phyloP scores from a whole-genome alignment of 2,888 invertebrate genomes.

The Herminia tarsipennalis region DNA sequence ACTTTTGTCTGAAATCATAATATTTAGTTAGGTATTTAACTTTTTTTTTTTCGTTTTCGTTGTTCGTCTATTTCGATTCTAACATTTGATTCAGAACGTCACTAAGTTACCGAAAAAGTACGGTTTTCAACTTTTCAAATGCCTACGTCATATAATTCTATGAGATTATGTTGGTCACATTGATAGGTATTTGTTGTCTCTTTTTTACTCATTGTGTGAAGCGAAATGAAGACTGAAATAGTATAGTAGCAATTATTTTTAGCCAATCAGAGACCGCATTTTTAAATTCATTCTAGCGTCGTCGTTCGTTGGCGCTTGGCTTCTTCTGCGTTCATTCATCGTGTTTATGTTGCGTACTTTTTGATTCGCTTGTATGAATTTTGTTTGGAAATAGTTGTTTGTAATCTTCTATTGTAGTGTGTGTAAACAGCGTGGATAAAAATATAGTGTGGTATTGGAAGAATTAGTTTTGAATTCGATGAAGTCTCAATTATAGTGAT shows the following conservation, averaged over 20 bases:
- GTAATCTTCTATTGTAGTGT: slow-evolving; percentile 14
- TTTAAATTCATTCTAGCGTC: slow-evolving; percentile 75
- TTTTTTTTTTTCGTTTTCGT: no score
- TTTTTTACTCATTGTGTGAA: slow-evolving; percentile 16
- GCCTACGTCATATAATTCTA: no score
- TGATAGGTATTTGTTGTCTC: slow-evolving; percentile 14
- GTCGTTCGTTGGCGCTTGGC: slow-evolving; percentile 75
- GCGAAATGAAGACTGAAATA: slow-evolving; percentile 10
- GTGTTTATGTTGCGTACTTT: slow-evolving; percentile 52
- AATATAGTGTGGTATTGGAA: background rate
- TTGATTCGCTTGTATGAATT: slow-evolving; percentile 47
- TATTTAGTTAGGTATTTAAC: no score
- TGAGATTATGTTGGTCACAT: background rate
- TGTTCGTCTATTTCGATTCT: background rate
- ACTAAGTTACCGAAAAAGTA: background rate
- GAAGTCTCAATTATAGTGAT: slow-evolving; percentile 37
- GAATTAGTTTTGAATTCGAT: slow-evolving; percentile 40
- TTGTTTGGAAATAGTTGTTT: slow-evolving; percentile 19
- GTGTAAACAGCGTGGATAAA: slow-evolving; percentile 19
- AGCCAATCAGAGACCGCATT: slow-evolving; percentile 70
- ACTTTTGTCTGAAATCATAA: slow-evolving; percentile 29
- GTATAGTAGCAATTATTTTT: slow-evolving; percentile 54
- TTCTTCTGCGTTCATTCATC: slow-evolving; percentile 54
- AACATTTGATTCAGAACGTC: background rate
- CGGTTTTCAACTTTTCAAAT: background rate